Base-by-base conservation (phyloP, 2,113 vertebrate species). In the Nicator chloris region DNA sequence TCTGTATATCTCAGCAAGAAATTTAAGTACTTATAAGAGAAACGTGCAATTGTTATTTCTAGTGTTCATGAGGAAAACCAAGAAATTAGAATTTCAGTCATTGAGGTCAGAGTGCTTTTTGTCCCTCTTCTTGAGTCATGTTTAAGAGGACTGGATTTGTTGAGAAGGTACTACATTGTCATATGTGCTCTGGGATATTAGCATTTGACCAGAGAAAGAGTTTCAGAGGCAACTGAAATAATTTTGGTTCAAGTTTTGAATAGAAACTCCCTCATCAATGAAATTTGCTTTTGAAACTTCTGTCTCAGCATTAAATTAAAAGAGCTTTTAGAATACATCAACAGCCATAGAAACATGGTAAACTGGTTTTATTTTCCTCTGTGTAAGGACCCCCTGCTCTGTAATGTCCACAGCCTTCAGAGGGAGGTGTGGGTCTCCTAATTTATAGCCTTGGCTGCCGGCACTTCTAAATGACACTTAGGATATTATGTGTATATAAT, bases 371-470 rank as follows among this genome's bases (percentile, higher is more conserved):
- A 33, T 72, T 82, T 94, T 82, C 42, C 22, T 60, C 26, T 64
- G 13, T 40, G 6, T 70, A 60, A 81, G 33, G 39, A 51, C 42
- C 12, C 24, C 23, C 13, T 45, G 20, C 82, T 80, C 86, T 65
- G 60, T 83, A 77, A 76, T 4, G 17, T 56, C 24, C 75, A 7
- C 18, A n/a, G 26, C 44, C 57, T 84, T 93, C 51, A 56, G 51
- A 70, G 28, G 30, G 63, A 88, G 61, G 88, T 83, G 85, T 64
- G 71, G 90, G 70, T 83, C 51, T 75, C 68, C 78, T 94, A 92
- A 96, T 97, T 96, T 96, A 96, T 90, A 65, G 84, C 85, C n/a
- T 49, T 0, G 10, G 56, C 88, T 95, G 47, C 88, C 75, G 71
- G 64, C 94, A 78, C 71, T 96, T 83, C 79, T 66, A 15, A 80